These are phyloP conservation scores for Acanthosepion esculentum DNA, from an alignment of 2,888 invertebrate genomes.

Conservation along the genomic window DNA sequence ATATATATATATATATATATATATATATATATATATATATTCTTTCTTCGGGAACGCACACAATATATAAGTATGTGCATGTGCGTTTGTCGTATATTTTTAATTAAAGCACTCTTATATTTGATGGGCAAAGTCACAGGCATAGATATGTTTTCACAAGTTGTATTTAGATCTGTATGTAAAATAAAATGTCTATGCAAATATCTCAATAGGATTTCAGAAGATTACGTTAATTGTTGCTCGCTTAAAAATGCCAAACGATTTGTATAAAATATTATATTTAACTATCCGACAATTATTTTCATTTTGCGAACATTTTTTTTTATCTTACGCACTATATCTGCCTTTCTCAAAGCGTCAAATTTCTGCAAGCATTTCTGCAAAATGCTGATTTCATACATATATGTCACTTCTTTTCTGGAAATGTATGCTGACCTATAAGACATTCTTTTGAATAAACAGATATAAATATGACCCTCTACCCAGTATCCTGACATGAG, in stretches of 20 bases:
- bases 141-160: not conserved
- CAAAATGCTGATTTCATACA: too few relatives aligned
- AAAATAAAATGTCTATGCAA: not conserved
- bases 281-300: not conserved
- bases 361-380: too few relatives aligned
- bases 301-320: too few relatives aligned
- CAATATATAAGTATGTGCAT: not conserved
- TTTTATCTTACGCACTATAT: too few relatives aligned
- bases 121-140: not conserved
- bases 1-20: not conserved
- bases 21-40: not conserved
- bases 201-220: not conserved
- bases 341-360: too few relatives aligned
- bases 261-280: not conserved
- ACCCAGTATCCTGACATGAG: too few relatives aligned
- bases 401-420: too few relatives aligned
- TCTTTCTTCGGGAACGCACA: not conserved
- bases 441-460: too few relatives aligned
- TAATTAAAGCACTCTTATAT: not conserved
- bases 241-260: too few relatives aligned
- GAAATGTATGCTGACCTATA: too few relatives aligned
- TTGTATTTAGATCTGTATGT: not conserved
- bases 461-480: too few relatives aligned
- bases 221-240: not conserved
- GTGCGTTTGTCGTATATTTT: not conserved